Percentiles rank a stretch among this genome's conserved stretches.
These are phyloP conservation scores for Palaemon carinicauda DNA, from an alignment of 1,140 invertebrate species.

Conservation along the genomic window DNA sequence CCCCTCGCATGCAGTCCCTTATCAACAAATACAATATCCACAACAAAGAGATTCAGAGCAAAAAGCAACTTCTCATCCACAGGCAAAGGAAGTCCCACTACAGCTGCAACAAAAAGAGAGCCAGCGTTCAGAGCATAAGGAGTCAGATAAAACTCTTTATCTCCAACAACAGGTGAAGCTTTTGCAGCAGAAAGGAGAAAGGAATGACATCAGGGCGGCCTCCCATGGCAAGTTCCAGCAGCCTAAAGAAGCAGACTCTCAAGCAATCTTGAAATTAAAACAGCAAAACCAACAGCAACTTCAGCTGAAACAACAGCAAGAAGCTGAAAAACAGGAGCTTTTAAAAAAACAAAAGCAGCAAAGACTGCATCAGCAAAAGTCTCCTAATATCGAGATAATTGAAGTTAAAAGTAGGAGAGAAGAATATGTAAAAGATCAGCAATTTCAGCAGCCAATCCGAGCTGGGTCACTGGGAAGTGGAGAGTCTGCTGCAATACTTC, in stretches of 20 bases:
- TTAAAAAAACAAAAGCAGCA: neutral
- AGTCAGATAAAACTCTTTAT: no score
- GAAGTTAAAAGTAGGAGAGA: neutral
- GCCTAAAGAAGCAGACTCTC: neutral
- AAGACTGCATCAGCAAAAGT: neutral
- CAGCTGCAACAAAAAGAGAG: neutral
- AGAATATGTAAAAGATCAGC: neutral
- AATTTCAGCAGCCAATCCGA: slow-evolving; percentile 34
- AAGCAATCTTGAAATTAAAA: neutral
- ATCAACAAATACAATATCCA: neutral
- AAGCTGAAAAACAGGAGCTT: neutral
- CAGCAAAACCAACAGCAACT: neutral
- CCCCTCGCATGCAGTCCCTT: neutral
- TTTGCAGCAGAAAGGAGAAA: neutral
- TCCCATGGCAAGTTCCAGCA: neutral
- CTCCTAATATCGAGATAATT: slow-evolving; percentile 4
- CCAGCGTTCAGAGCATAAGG: neutral
- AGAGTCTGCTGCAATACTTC: slow-evolving; percentile 30
- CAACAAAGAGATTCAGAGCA: slow-evolving; percentile 12
- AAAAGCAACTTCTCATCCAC: neutral
- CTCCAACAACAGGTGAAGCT: neutral
- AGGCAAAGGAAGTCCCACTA: neutral
- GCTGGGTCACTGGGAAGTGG: slow-evolving; percentile 41
- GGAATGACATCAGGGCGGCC: neutral
- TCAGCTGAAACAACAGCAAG: neutral